These are phyloP conservation scores for Loriculus beryllinus DNA, from an alignment of 2,797 vertebrate species.

Conservation along the genomic window DNA sequence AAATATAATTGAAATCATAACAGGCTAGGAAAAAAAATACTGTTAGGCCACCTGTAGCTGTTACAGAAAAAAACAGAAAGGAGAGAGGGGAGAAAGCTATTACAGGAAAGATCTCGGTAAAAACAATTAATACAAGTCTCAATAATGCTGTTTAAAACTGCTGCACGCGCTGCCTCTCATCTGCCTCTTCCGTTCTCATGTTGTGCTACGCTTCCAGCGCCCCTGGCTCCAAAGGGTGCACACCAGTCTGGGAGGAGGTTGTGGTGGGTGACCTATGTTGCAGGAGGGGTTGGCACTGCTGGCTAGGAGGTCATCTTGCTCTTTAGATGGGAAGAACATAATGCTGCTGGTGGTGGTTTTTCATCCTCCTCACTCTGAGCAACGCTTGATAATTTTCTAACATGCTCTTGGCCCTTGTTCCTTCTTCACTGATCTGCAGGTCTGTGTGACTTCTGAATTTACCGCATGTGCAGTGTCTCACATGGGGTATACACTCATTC, in stretches of 20 bases:
- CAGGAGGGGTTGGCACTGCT: not conserved
- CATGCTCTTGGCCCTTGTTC: not conserved
- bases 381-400: accelerated
- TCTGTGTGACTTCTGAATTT: not conserved
- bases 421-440: not conserved
- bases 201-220: accelerated
- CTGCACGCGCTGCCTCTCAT: accelerated
- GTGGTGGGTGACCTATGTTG: accelerated
- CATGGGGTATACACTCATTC: not conserved
- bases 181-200: accelerated
- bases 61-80: not conserved
- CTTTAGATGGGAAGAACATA: not conserved
- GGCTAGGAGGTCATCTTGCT: accelerated
- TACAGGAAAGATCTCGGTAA: not conserved
- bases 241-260: not conserved
- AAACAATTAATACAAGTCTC: not conserved
- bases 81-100: not conserved
- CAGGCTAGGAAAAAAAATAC: not conserved
- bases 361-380: not conserved
- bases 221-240: accelerated
- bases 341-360: not conserved
- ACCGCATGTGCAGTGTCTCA: not conserved
- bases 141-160: not conserved
- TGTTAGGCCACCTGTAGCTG: not conserved
- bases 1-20: not conserved